Conservation (phyloP, 2,888 invertebrate species). For the Melieria crassipennis region DNA sequence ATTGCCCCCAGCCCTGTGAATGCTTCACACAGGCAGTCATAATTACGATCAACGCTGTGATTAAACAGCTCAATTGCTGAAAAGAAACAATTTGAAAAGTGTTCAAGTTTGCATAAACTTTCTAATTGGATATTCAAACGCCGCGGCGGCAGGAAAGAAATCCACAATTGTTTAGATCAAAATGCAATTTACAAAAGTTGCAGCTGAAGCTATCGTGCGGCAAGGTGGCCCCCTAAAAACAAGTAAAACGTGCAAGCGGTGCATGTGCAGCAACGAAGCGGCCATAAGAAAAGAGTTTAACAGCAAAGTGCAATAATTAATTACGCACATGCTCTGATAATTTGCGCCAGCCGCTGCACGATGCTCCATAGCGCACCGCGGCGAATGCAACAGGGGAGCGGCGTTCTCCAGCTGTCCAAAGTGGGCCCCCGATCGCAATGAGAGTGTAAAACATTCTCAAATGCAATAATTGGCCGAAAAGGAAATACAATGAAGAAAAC, state of each 20-base stretch:
- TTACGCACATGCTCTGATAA: conserved; percentile 47
- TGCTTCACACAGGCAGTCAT: too few species aligned
- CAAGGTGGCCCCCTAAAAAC: too few species aligned
- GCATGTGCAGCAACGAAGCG: too few species aligned
- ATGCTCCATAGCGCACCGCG: background rate
- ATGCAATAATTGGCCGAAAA: background rate
- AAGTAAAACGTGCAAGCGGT: too few species aligned
- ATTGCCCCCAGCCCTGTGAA: too few species aligned
- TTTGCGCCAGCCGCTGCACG: conserved; percentile 38
- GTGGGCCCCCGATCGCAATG: conserved; percentile 41
- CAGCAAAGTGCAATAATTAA: conserved; percentile 22
- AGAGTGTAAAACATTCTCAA: conserved; percentile 42
- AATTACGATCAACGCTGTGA: too few species aligned
- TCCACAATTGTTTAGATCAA: conserved; percentile 41
- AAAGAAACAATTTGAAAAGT: too few species aligned
- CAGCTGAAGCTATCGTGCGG: too few species aligned
- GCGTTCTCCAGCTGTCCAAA: conserved; percentile 6
- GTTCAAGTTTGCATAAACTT: too few species aligned
- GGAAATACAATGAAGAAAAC: background rate
- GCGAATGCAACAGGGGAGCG: background rate
- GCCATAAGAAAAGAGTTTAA: conserved; percentile 25
- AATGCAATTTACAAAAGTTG: conserved; percentile 39
- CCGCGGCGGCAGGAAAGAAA: conserved; percentile 4
- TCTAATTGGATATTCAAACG: too few species aligned
- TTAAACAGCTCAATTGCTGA: too few species aligned